Percentiles rank a stretch among this genome's conserved stretches.
phyloP scores from a whole-genome alignment of 2,888 invertebrate species.

The Lasioglossum pauxillum region DNA sequence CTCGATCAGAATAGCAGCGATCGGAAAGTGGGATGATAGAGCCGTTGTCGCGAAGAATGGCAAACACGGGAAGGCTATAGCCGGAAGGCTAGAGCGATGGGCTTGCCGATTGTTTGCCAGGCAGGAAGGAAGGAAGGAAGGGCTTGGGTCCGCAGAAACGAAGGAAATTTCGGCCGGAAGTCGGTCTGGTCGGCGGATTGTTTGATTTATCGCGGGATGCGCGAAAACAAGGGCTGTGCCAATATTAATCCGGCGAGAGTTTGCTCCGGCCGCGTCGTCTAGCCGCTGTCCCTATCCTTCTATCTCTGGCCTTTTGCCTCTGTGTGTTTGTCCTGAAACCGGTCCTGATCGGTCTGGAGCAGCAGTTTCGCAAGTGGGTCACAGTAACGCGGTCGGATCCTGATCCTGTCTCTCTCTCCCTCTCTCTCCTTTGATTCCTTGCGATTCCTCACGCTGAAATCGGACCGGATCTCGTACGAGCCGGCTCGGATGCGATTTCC shows the following conservation, averaged over 20 bases:
- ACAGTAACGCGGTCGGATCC: slow-evolving; percentile 41
- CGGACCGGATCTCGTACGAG: slow-evolving; percentile 67
- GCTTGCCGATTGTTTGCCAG: slow-evolving; percentile 27
- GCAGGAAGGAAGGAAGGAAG: slow-evolving; percentile 1
- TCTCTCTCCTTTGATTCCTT: slow-evolving; percentile 6
- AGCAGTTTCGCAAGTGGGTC: slow-evolving; percentile 67
- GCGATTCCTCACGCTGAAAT: slow-evolving; percentile 60
- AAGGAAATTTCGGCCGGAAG: slow-evolving; percentile 41
- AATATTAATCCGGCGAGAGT: slow-evolving; percentile 64
- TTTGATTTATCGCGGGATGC: slow-evolving; percentile 67
- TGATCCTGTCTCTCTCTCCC: slow-evolving; percentile 28
- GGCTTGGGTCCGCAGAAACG: slow-evolving; percentile 20
- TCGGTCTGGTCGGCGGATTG: slow-evolving; percentile 34
- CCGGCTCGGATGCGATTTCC: slow-evolving; percentile 42
- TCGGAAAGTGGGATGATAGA: background rate
- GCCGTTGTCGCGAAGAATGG: background rate
- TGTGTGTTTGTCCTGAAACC: slow-evolving; percentile 22
- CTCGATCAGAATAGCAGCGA: background rate
- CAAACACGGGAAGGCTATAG: slow-evolving; percentile 11
- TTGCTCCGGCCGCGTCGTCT: slow-evolving; percentile 10
- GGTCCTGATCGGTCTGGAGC: slow-evolving; percentile 23
- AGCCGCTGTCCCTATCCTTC: background rate
- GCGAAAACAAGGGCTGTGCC: slow-evolving; percentile 67
- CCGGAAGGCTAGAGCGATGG: background rate
- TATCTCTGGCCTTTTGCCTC: background rate